phyloP scores from a whole-genome alignment of 2,113 vertebrate species.

The Steatornis caripensis region DNA sequence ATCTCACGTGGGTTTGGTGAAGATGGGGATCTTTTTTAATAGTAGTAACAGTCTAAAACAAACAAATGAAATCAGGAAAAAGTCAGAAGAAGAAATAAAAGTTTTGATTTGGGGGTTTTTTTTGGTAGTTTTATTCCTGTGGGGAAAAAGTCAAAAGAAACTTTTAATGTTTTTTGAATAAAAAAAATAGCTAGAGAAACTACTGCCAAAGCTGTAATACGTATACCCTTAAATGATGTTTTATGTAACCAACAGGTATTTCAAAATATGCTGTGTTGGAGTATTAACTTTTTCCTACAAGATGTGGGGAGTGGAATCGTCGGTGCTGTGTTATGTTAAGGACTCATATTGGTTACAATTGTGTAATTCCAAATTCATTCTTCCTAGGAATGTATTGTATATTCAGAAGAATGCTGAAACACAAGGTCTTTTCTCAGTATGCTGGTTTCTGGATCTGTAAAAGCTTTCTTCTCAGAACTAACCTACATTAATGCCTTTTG shows the following conservation, averaged over 20 bases:
- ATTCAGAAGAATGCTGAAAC: neutral
- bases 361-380: neutral
- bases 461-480: neutral
- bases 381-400: neutral
- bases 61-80: neutral
- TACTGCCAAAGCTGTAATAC: neutral
- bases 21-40: neutral
- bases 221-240: neutral
- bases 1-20: neutral
- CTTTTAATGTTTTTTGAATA: neutral
- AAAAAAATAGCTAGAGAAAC: neutral
- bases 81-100: neutral
- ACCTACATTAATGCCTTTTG: neutral
- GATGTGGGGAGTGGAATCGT: neutral
- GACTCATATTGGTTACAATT: neutral
- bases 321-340: neutral
- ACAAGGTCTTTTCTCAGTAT: neutral
- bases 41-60: neutral
- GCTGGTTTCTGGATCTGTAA: neutral
- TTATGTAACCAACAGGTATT: neutral
- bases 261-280: neutral
- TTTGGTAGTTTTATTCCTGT: neutral
- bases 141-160: neutral
- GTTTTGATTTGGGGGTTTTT: rapidly evolving
- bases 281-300: neutral